These are phyloP conservation scores for Botia kubotai DNA, from an alignment of 2,797 vertebrate species.

Conservation along the genomic window DNA sequence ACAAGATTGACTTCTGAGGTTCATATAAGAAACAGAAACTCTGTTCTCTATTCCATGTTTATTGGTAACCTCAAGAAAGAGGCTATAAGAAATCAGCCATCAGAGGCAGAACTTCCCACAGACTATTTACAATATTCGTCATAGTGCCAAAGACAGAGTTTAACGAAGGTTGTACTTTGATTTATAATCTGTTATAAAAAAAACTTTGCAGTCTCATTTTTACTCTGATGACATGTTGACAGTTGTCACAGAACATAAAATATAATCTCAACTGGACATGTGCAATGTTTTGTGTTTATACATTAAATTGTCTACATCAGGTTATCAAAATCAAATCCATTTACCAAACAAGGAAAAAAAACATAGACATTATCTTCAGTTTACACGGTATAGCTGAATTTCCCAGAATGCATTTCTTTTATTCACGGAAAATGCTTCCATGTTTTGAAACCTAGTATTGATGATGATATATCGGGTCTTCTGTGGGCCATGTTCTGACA, in stretches of 20 bases:
- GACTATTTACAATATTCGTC: conserved; percentile 51
- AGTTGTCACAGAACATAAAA: conserved; percentile 24
- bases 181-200: conserved; percentile 5
- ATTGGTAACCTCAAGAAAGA: conserved; percentile 59
- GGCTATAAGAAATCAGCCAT: conserved; percentile 49
- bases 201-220: conserved; percentile 13
- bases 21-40: conserved; percentile 49
- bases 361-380: neutral
- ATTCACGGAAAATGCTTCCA: neutral
- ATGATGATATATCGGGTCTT: neutral
- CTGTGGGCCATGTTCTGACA: conserved; percentile 6
- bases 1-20: conserved; percentile 19
- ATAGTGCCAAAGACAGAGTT: conserved; percentile 23
- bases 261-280: conserved; percentile 20
- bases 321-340: neutral
- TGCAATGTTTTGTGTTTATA: conserved; percentile 15
- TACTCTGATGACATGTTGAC: conserved; percentile 14
- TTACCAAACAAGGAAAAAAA: neutral
- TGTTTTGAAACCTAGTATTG: neutral
- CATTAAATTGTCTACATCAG: conserved; percentile 27
- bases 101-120: conserved; percentile 39
- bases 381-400: neutral
- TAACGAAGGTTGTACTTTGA: conserved; percentile 19
- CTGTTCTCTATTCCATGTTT: conserved; percentile 50
- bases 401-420: conserved; percentile 14